phyloP scores from a whole-genome alignment of 2,113 vertebrate species.

The Oophaga pumilio region DNA sequence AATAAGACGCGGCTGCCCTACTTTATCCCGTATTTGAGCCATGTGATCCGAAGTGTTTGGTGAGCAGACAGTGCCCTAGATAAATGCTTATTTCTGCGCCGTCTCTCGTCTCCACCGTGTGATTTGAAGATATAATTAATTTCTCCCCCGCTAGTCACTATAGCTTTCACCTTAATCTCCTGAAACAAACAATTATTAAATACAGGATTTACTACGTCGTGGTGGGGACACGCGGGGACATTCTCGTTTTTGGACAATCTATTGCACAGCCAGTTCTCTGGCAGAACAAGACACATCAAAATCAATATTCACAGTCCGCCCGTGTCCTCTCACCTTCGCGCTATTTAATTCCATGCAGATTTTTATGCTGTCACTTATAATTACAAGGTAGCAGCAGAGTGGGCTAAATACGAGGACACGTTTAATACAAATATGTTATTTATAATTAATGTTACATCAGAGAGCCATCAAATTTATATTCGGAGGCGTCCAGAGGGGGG shows the following conservation, averaged over 20 bases:
- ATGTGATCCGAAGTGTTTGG: not conserved
- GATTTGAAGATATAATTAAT: constrained; percentile 32
- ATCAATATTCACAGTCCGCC: constrained; percentile 20
- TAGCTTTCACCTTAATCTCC: constrained; percentile 44
- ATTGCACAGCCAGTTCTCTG: constrained; percentile 10
- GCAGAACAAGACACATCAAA: not conserved
- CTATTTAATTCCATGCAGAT: not conserved
- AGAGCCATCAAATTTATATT: constrained; percentile 1
- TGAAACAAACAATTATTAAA: constrained; percentile 42
- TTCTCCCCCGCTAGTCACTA: constrained; percentile 15
- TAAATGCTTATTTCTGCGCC: constrained; percentile 3
- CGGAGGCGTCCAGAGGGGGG: not conserved
- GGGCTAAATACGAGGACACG: not conserved
- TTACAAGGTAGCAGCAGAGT: constrained; percentile 3
- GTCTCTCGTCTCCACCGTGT: not conserved
- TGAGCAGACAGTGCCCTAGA: constrained; percentile 20
- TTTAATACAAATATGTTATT: constrained; percentile 8
- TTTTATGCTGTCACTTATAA: constrained; percentile 40
- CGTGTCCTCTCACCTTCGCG: not conserved
- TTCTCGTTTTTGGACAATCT: constrained; percentile 9
- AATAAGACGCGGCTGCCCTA: not conserved
- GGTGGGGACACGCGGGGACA: not conserved
- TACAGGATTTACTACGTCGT: not conserved
- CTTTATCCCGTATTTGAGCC: not conserved
- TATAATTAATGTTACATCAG: constrained; percentile 5